phyloP scores from a whole-genome alignment of 2,888 invertebrate species.

The Hyposoter dolosus region DNA sequence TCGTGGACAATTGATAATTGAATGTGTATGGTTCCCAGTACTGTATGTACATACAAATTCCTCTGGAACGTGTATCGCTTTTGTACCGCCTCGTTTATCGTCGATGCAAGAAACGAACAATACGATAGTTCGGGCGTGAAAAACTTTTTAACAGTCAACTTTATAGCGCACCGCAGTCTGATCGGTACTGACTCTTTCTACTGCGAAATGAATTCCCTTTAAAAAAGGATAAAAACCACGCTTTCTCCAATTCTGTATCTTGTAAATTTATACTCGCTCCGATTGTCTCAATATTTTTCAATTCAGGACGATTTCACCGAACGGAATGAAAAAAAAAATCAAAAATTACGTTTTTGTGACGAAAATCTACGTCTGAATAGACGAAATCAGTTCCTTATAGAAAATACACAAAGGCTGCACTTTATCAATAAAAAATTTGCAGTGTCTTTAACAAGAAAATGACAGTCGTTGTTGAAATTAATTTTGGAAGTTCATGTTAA shows the following conservation, averaged over 20 bases:
- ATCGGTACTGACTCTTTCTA: neutral
- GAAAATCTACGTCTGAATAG: no score
- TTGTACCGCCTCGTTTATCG: slow-evolving; percentile 38
- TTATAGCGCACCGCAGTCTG: slow-evolving; percentile 1
- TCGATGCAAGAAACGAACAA: slow-evolving; percentile 35
- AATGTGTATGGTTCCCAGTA: slow-evolving; percentile 30
- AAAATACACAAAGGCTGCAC: no score
- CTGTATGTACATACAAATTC: slow-evolving; percentile 20
- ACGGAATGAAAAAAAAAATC: neutral
- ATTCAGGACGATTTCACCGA: neutral
- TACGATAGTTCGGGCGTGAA: slow-evolving; percentile 43
- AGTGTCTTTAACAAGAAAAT: no score
- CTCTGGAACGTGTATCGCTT: slow-evolving; percentile 39
- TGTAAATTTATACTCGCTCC: neutral
- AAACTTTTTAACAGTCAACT: slow-evolving; percentile 25
- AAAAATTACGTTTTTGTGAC: neutral
- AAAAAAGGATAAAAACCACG: neutral
- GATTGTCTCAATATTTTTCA: neutral
- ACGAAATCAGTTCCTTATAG: no score
- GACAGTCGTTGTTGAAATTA: no score
- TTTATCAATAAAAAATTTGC: no score
- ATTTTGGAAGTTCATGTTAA: no score
- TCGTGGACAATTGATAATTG: slow-evolving; percentile 64
- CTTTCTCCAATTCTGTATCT: neutral
- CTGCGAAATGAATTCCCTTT: slow-evolving; percentile 3